Percentiles rank a stretch among this genome's conserved stretches.
These are phyloP conservation scores for Agrotis clavis DNA, from an alignment of 2,888 invertebrate genomes.

Conservation along the genomic window DNA sequence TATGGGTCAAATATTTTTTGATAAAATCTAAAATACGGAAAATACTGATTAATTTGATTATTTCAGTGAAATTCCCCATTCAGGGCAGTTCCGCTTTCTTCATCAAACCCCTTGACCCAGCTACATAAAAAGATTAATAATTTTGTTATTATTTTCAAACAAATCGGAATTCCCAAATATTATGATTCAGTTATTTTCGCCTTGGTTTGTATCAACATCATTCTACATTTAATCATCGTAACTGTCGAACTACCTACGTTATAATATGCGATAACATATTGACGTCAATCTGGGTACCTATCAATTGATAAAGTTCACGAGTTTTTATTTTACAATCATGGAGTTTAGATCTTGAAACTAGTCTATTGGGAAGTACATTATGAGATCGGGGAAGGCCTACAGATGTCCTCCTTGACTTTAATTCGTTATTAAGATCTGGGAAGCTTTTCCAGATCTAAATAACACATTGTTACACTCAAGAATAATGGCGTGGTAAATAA, in stretches of 20 bases:
- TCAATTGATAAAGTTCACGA: conserved; percentile 10
- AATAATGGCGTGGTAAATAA: too few relatives aligned
- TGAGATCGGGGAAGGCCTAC: too few relatives aligned
- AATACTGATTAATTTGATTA: too few relatives aligned
- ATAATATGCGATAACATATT: conserved; percentile 9
- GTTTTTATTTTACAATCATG: background rate
- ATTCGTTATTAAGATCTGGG: too few relatives aligned
- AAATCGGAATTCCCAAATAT: conserved; percentile 8
- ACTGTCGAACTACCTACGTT: conserved; percentile 2
- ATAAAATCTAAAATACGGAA: too few relatives aligned
- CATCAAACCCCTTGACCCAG: conserved; percentile 25
- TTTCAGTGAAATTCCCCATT: too few relatives aligned
- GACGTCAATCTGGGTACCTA: conserved; percentile 34
- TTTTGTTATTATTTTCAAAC: background rate
- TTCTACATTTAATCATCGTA: conserved; percentile 26
- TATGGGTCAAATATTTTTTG: too few relatives aligned
- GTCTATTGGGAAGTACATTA: too few relatives aligned
- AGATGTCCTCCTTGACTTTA: too few relatives aligned
- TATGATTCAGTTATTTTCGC: conserved; percentile 30
- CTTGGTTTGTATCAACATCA: conserved; percentile 29
- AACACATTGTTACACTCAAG: too few relatives aligned
- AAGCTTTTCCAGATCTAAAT: too few relatives aligned
- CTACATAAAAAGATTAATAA: background rate
- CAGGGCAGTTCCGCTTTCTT: background rate
- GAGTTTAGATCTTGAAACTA: too few relatives aligned